phyloP scores from a whole-genome alignment of 2,113 vertebrate species.

The Rhagologus leucostigma region DNA sequence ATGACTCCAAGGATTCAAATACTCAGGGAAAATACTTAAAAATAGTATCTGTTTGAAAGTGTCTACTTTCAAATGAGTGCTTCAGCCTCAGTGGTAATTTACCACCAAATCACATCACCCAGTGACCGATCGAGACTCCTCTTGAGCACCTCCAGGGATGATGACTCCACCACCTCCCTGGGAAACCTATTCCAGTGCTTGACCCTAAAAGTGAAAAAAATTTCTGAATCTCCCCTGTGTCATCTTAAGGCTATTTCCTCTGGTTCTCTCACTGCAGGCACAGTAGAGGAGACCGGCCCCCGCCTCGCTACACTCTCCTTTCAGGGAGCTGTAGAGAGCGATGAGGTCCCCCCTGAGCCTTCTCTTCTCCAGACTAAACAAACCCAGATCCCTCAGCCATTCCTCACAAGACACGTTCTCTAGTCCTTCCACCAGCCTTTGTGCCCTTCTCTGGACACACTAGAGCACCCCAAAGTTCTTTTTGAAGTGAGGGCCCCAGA shows the following conservation, averaged over 20 bases:
- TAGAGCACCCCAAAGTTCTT: background rate
- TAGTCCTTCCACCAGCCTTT: accelerated
- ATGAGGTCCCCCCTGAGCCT: background rate
- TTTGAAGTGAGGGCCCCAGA: background rate
- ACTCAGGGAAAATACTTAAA: background rate
- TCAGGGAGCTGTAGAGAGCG: accelerated
- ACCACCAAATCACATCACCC: background rate
- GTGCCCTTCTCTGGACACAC: background rate
- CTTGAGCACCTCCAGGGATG: background rate
- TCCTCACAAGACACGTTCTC: background rate
- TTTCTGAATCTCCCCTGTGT: background rate
- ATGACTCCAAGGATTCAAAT: background rate
- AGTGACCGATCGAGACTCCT: background rate
- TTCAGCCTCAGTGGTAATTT: background rate
- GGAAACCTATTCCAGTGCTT: background rate
- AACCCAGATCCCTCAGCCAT: background rate
- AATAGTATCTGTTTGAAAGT: background rate
- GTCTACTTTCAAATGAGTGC: background rate
- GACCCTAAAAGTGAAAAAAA: background rate
- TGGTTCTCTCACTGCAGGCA: background rate
- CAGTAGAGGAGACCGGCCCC: accelerated
- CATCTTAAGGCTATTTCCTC: background rate
- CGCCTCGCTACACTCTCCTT: background rate
- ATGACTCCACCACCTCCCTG: background rate
- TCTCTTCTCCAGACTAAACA: background rate